These are phyloP conservation scores for Ceyx melanurus DNA, from an alignment of 2,113 vertebrate species.

Conservation along the genomic window DNA sequence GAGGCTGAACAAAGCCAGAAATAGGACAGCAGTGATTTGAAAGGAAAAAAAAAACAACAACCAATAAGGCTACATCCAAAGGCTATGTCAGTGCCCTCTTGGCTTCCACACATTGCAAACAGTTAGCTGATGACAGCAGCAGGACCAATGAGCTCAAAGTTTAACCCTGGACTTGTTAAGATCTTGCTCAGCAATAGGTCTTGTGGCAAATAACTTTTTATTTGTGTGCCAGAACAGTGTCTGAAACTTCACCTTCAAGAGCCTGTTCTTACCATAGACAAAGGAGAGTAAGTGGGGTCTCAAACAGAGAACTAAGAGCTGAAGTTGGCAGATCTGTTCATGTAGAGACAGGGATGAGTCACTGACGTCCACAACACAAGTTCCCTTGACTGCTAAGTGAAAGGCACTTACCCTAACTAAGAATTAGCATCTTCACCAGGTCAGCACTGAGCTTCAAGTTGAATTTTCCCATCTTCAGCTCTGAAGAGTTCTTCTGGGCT, in stretches of 20 bases:
- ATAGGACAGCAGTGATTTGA: not conserved
- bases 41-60: not conserved
- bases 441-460: not conserved
- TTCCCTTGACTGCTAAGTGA: not conserved
- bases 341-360: fast-evolving
- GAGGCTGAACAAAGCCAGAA: not conserved
- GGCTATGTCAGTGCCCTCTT: not conserved
- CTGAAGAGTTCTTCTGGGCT: not conserved
- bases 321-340: not conserved
- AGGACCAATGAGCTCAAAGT: not conserved
- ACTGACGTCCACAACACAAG: not conserved
- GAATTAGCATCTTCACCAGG: not conserved
- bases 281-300: not conserved
- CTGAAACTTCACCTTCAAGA: not conserved
- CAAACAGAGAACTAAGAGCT: not conserved
- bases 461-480: not conserved
- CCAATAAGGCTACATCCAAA: not conserved
- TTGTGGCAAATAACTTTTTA: not conserved
- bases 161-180: not conserved
- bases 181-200: not conserved
- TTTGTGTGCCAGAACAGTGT: fast-evolving
- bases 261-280: not conserved
- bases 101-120: not conserved
- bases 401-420: not conserved
- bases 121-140: not conserved